Conservation (phyloP, 2,113 vertebrate species). For the Dicaeum eximium region DNA sequence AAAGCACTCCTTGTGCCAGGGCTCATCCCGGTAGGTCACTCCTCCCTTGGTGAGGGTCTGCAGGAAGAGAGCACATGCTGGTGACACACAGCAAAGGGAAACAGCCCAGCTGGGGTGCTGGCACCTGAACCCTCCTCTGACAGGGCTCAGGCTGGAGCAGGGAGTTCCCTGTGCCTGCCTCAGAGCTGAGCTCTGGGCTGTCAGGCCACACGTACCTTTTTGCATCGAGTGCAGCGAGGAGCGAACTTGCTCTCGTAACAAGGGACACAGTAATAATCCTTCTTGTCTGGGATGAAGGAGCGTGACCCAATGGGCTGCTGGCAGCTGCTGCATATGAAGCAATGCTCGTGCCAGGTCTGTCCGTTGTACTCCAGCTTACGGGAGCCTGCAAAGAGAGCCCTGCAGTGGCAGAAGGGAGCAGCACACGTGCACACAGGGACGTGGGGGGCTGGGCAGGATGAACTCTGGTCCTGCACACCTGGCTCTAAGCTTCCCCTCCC, state of each 20-base stretch:
- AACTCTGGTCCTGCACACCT: neutral
- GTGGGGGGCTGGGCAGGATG: neutral
- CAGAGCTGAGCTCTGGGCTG: neutral
- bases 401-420: neutral
- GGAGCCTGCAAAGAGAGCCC: conserved; percentile 77
- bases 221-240: conserved; percentile 95
- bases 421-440: neutral
- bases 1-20: conserved; percentile 98
- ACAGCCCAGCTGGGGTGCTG: neutral
- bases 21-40: conserved; percentile 95
- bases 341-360: conserved; percentile 94
- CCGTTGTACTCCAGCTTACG: conserved; percentile 95
- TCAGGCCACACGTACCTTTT: conserved; percentile 78
- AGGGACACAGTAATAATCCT: conserved; percentile 94
- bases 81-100: neutral
- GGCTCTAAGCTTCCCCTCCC: neutral
- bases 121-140: neutral
- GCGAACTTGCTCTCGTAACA: conserved; percentile 98
- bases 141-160: neutral
- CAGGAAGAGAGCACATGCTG: neutral
- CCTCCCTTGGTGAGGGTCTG: conserved; percentile 96
- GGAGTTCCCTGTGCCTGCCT: neutral
- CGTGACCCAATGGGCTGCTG: conserved; percentile 94
- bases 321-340: conserved; percentile 96
- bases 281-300: conserved; percentile 97